A percentile compares a stretch with the other conserved stretches of the same genome.
phyloP scores from a whole-genome alignment of 1,140 invertebrate species.

The Philopotamus ludificatus region DNA sequence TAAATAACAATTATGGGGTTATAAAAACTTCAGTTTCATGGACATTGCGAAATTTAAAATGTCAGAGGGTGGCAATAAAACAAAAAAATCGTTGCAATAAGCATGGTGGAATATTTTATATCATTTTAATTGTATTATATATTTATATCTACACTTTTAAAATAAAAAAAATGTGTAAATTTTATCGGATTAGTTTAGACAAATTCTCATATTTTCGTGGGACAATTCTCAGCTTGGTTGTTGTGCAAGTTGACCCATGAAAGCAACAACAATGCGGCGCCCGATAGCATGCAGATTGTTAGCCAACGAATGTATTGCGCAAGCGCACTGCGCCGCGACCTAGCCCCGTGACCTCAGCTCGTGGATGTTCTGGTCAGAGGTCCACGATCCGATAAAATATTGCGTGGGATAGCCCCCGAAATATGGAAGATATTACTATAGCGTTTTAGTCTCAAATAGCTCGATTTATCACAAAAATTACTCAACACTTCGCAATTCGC shows the following conservation, averaged over 20 bases:
- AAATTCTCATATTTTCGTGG: conserved; percentile 2
- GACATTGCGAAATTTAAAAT: too few species aligned
- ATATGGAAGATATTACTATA: too few species aligned
- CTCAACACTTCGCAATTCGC: too few species aligned
- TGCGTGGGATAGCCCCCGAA: conserved; percentile 18
- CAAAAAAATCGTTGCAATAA: not conserved
- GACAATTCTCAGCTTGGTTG: conserved; percentile 8
- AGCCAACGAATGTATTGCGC: conserved; percentile 17
- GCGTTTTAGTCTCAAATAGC: too few species aligned
- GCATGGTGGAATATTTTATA: not conserved
- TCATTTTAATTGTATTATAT: not conserved
- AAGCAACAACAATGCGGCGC: not conserved
- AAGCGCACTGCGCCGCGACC: conserved; percentile 18
- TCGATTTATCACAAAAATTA: too few species aligned
- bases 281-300: conserved; percentile 20
- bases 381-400: not conserved
- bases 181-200: not conserved
- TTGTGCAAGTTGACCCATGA: not conserved
- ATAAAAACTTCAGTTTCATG: too few species aligned
- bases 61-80: not conserved
- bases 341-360: conserved; percentile 26
- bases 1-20: too few species aligned
- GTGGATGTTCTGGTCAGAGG: not conserved
- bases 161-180: not conserved
- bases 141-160: not conserved